Base-by-base conservation (phyloP, 2,113 vertebrate genomes). In the Grantiella picta region DNA sequence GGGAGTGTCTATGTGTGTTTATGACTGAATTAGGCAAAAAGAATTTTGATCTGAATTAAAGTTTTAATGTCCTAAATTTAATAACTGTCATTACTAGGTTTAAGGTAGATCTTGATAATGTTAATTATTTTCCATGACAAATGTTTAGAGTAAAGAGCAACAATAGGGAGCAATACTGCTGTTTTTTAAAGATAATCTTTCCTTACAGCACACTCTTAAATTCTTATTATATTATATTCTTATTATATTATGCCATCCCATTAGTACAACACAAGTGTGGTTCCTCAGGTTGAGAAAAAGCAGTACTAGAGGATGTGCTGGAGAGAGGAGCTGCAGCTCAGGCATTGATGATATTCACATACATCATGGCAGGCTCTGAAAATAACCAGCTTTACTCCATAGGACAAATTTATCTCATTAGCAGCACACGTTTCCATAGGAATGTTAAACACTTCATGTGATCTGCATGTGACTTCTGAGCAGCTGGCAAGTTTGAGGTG, bases 401-500 rank as follows among this genome's bases (percentile, higher is more conserved):
- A 70, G 72, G 82, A 75, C 0, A 6, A 25, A 52, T 53, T 83
- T 59, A 23, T 86, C 72, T 83, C 53, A 8, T 83, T 89, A 94
- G 88, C 45, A 72, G 85, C 81, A 71, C 15, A 53, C 47, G 42
- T 69, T 92, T 92, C 82, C 47, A n/a, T 44, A 92, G 89, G 87
- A 86, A 75, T 95, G 82, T n/a, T 72, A 36, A 59, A n/a, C 73
- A 22, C 40, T 77, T 90, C 36, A 57, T 81, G 23, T 81, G 66
- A 91, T 76, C 76, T 75, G 73, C 75, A 50, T 50, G 50, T 91
- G 92, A 84, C 66, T 82, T 82, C 44, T 63, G 59, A 82, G 85
- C 90, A 96, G 90, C 90, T 96, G 93, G 57, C 50, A 64, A 59
- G 56, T n/a, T 44, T 42, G 72, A 89, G 60, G 57, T 68, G 56